Conservation (phyloP, 1,140 invertebrate genomes). For the Stegodyphus mimosarum region DNA sequence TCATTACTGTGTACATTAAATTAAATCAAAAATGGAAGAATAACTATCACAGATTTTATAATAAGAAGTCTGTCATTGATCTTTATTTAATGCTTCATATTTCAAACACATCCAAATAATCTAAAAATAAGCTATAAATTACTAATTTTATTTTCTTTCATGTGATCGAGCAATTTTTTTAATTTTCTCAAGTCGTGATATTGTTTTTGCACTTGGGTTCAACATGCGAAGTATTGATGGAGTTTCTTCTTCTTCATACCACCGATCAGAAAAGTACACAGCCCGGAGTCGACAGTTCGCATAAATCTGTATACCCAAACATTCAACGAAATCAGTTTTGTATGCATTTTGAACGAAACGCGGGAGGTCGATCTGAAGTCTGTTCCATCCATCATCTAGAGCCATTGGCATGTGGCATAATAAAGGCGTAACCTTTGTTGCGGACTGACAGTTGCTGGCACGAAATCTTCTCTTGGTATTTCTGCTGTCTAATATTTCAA, state of each 20-base stretch:
- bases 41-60: too few relatives aligned
- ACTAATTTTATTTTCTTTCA: neutral
- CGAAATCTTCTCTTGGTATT: conserved; percentile 16
- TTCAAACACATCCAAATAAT: too few relatives aligned
- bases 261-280: conserved; percentile 44
- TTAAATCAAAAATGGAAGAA: too few relatives aligned
- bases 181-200: neutral
- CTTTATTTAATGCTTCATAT: too few relatives aligned
- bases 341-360: conserved; percentile 8
- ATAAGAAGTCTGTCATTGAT: too few relatives aligned
- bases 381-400: conserved; percentile 47
- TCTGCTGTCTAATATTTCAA: conserved; percentile 21
- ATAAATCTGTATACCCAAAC: conserved; percentile 6
- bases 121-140: conserved; percentile 5
- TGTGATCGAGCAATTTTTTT: neutral
- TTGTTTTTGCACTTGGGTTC: conserved; percentile 6
- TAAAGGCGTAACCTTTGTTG: neutral
- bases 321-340: conserved; percentile 18
- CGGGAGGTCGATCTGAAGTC: conserved; percentile 18
- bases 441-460: conserved; percentile 24
- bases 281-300: conserved; percentile 31
- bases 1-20: too few relatives aligned
- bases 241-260: conserved; percentile 34
- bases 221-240: conserved; percentile 1
- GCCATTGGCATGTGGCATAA: conserved; percentile 41